Evolutionary conservation across 1,140 invertebrate species (phyloP).

Genomic region (Acyrthosiphon pisum): DNA sequence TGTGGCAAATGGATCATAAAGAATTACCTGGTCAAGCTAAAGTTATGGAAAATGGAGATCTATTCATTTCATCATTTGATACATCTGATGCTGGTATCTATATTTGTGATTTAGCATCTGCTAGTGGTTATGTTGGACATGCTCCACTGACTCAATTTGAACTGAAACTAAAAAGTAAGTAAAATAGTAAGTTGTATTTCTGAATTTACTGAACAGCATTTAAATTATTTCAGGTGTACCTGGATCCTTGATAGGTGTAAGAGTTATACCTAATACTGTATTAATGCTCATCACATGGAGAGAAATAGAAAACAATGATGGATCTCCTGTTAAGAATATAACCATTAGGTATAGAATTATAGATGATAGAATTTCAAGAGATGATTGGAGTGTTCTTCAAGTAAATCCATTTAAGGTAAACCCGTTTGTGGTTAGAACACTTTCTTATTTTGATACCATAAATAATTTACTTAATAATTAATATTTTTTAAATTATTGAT

Average conservation of each 20-base stretch:
- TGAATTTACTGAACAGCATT: not conserved
- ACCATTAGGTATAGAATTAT: constrained; percentile 27
- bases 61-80: constrained; percentile 30
- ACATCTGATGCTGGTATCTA: constrained; percentile 36
- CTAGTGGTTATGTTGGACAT: not conserved
- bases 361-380: not conserved
- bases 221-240: constrained; percentile 8
- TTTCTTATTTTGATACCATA: not conserved
- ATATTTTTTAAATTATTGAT: not conserved
- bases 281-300: constrained; percentile 32
- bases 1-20: constrained; percentile 45
- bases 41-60: constrained; percentile 42
- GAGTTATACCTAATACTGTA: constrained; percentile 42
- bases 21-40: constrained; percentile 45
- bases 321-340: constrained; percentile 32
- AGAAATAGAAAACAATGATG: constrained; percentile 6
- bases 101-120: constrained; percentile 36
- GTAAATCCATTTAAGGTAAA: constrained; percentile 35
- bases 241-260: constrained; percentile 19
- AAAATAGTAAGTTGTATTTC: not conserved
- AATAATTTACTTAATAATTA: not conserved
- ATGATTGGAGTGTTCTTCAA: constrained; percentile 1
- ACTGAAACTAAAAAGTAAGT: constrained; percentile 36
- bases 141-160: constrained; percentile 40
- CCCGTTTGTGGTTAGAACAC: not conserved